Percentiles rank a stretch among this genome's conserved stretches.
Evolutionary conservation across 2,888 invertebrate genomes (phyloP).

Genomic region (Yponomeuta cagnagella): DNA sequence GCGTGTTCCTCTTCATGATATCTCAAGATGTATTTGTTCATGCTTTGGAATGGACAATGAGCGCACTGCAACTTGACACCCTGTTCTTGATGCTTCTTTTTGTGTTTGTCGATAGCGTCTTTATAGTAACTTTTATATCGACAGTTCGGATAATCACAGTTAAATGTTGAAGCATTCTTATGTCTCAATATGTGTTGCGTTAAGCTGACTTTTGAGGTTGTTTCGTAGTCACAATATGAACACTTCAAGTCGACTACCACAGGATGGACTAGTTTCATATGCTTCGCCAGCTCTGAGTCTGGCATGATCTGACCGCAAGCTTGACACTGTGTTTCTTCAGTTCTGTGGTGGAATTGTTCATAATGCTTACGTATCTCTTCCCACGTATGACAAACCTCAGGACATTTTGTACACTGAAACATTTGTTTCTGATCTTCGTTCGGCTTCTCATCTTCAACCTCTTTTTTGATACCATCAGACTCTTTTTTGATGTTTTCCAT

Average conservation of each 20-base stretch:
- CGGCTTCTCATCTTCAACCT: conserved; percentile 36
- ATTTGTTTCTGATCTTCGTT: conserved; percentile 13
- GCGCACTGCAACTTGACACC: conserved; percentile 59
- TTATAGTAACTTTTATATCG: conserved; percentile 59
- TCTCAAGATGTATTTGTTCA: conserved; percentile 63
- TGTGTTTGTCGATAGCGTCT: conserved; percentile 60
- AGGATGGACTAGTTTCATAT: conserved; percentile 46
- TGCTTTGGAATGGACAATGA: conserved; percentile 59
- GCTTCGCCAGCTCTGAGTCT: conserved; percentile 45
- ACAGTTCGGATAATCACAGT: conserved; percentile 51
- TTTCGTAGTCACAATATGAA: conserved; percentile 56
- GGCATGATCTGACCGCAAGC: conserved; percentile 53
- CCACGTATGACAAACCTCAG: conserved; percentile 44
- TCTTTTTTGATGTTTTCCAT: conserved; percentile 23
- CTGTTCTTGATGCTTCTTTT: conserved; percentile 45
- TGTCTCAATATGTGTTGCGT: conserved; percentile 61
- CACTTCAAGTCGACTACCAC: conserved; percentile 41
- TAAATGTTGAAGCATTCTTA: conserved; percentile 52
- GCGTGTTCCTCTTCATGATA: conserved; percentile 64
- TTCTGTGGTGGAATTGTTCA: conserved; percentile 46
- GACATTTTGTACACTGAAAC: conserved; percentile 59
- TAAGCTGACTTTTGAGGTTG: conserved; percentile 46
- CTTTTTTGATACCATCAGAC: conserved; percentile 36
- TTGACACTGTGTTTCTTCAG: conserved; percentile 54
- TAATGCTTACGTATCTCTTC: conserved; percentile 50